Conservation (phyloP, 1,140 invertebrate genomes). For the Aricia agestis region DNA sequence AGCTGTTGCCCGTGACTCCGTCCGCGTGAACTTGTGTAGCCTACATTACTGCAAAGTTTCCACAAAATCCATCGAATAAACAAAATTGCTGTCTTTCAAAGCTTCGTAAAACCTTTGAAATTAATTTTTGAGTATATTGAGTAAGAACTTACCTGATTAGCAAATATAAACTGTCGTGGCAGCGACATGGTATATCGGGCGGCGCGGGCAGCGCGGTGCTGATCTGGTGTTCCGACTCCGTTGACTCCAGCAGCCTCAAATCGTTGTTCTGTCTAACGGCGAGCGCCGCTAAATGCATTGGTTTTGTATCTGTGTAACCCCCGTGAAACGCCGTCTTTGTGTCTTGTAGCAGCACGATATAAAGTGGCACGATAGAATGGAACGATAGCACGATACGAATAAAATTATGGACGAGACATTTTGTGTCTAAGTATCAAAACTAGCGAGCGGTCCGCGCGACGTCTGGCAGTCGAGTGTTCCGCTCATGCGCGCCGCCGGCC, state of each 20-base stretch:
- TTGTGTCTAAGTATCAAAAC: not conserved
- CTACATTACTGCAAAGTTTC: no score
- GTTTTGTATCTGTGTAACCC: conserved; percentile 41
- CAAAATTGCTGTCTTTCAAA: no score
- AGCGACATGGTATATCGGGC: conserved; percentile 61
- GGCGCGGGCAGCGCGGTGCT: conserved; percentile 44
- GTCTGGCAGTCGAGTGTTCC: not conserved
- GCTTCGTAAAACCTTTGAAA: no score
- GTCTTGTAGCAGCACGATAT: conserved; percentile 27
- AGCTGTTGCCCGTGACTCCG: no score
- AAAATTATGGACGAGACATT: conserved; percentile 26
- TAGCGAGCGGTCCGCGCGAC: not conserved
- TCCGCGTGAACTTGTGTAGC: no score
- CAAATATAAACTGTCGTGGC: conserved; percentile 61
- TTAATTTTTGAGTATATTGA: no score
- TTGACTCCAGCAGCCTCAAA: conserved; percentile 49
- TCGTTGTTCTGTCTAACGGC: conserved; percentile 44
- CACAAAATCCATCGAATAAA: no score
- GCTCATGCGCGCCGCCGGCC: not conserved
- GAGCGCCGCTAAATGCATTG: conserved; percentile 57
- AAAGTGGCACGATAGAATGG: not conserved
- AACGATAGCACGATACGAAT: conserved; percentile 17
- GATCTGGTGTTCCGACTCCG: conserved; percentile 61
- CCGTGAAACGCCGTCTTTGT: conserved; percentile 51
- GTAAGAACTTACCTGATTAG: not conserved